A percentile compares a stretch with the other conserved stretches of the same genome.
Evolutionary conservation across 2,888 invertebrate species (phyloP).

Genomic region (Parnassius mnemosyne): DNA sequence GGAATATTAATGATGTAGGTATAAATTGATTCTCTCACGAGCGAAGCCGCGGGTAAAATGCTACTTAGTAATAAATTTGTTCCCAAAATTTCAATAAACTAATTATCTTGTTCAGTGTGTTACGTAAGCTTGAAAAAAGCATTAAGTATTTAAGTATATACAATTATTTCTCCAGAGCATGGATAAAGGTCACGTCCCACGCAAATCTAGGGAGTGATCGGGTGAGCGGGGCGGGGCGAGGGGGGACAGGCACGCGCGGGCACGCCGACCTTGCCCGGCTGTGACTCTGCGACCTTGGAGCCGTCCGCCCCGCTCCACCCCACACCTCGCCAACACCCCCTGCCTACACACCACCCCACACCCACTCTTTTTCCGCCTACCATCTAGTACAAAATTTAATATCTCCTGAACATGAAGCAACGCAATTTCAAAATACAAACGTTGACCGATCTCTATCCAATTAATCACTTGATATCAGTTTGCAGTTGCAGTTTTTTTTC

Average conservation of each 20-base stretch:
- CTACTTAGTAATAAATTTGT: not conserved
- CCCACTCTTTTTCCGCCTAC: constrained; percentile 50
- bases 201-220: constrained; percentile 69
- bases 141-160: constrained; percentile 63
- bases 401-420: constrained; percentile 51
- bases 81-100: constrained; percentile 30
- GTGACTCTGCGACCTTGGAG: constrained; percentile 80
- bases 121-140: constrained; percentile 57
- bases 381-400: constrained; percentile 72
- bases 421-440: constrained; percentile 43
- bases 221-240: constrained; percentile 50
- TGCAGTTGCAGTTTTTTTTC: no score
- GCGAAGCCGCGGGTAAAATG: no score
- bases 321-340: constrained; percentile 34
- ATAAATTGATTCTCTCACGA: no score
- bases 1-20: not conserved
- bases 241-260: constrained; percentile 70
- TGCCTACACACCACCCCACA: constrained; percentile 46
- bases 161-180: constrained; percentile 74
- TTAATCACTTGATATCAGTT: no score
- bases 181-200: constrained; percentile 79
- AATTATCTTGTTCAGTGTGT: constrained; percentile 35
- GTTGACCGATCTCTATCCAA: constrained; percentile 16
- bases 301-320: constrained; percentile 44
- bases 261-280: constrained; percentile 79